Evolutionary conservation across 2,888 invertebrate genomes (phyloP).

Genomic region (Drosophila parthenogenetica): DNA sequence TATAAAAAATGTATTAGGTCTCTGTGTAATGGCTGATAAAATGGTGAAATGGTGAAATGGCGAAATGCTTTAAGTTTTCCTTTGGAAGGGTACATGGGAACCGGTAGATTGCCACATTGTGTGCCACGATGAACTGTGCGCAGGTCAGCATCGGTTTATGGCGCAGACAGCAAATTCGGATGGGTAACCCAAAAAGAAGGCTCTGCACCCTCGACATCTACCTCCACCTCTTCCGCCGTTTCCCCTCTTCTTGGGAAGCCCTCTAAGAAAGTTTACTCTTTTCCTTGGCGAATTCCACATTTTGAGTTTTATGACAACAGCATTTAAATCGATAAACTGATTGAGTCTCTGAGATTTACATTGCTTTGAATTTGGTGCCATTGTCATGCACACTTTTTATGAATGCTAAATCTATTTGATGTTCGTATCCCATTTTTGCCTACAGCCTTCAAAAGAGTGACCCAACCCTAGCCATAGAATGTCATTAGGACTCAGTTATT

Average conservation of each 20-base stretch:
- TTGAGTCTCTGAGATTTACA: conserved; percentile 70
- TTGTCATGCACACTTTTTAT: conserved; percentile 12
- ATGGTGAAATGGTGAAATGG: conserved; percentile 1
- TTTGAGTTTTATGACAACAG: conserved; percentile 64
- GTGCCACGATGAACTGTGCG: conserved; percentile 24
- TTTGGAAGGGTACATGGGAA: too few relatives aligned
- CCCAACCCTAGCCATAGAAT: neutral
- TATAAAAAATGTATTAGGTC: conserved; percentile 74
- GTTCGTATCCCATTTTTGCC: neutral
- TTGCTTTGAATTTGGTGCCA: conserved; percentile 57
- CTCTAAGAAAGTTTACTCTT: conserved; percentile 1
- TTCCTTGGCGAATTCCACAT: conserved; percentile 28
- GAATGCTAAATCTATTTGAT: conserved; percentile 27
- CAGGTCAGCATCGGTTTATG: conserved; percentile 43
- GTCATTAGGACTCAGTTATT: neutral
- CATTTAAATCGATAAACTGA: conserved; percentile 77
- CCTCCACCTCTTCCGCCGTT: neutral
- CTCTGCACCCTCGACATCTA: neutral
- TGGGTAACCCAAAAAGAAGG: conserved; percentile 27
- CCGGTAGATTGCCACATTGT: conserved; percentile 24
- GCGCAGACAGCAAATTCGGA: conserved; percentile 29
- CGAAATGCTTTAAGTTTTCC: conserved; percentile 26
- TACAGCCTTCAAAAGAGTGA: too few relatives aligned
- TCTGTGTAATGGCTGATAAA: conserved; percentile 53
- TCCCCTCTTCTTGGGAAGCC: neutral